Evolutionary conservation across 2,797 vertebrate species (phyloP).

Genomic region (Graptemys geographica): DNA sequence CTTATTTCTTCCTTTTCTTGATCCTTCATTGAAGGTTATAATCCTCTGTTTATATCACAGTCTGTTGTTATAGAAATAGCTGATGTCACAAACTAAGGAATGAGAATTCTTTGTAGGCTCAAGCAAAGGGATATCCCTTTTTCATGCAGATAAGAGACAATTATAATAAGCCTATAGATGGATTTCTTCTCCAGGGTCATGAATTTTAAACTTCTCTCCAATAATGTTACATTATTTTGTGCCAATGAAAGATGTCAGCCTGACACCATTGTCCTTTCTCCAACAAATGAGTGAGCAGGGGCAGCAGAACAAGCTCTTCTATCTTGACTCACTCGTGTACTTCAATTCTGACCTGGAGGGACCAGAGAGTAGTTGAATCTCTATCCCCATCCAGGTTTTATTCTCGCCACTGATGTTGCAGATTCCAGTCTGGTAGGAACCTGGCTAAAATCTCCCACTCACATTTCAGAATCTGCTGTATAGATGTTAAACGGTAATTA

Average conservation of each 20-base stretch:
- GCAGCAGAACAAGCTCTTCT: not conserved
- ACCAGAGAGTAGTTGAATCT: not conserved
- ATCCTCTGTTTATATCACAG: slow-evolving; percentile 65
- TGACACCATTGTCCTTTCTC: not conserved
- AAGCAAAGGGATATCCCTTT: slow-evolving; percentile 47
- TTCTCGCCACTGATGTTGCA: not conserved
- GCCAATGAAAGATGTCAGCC: not conserved
- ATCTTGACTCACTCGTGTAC: not conserved
- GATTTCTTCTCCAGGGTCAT: slow-evolving; percentile 1
- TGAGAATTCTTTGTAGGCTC: slow-evolving; percentile 48
- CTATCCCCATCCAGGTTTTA: not conserved
- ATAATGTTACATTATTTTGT: not conserved
- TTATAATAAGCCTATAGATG: slow-evolving; percentile 9
- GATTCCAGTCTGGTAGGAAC: not conserved
- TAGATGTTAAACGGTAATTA: not conserved
- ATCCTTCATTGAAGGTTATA: slow-evolving; percentile 66
- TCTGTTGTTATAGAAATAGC: slow-evolving; percentile 66
- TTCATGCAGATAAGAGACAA: slow-evolving; percentile 24
- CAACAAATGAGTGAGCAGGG: not conserved
- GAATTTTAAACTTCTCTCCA: not conserved
- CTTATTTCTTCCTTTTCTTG: slow-evolving; percentile 53
- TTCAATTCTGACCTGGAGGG: not conserved
- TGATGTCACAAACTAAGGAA: slow-evolving; percentile 45
- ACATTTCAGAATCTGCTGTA: not conserved
- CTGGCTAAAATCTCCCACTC: accelerated